phyloP scores from a whole-genome alignment of 2,888 invertebrate species.

The Helleia helle region DNA sequence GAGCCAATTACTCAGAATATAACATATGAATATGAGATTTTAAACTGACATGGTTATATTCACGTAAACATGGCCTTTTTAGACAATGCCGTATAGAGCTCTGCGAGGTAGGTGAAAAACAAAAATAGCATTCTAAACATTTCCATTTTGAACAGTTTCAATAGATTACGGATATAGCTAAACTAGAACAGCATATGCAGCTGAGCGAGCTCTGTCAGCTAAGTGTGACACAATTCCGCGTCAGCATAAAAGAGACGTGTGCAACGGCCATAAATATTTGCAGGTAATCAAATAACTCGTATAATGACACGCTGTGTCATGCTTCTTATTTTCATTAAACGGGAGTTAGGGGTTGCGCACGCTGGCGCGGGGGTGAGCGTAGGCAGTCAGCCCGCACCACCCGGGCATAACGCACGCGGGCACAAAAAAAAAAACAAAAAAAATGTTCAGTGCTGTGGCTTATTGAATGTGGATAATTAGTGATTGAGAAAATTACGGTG shows the following conservation, averaged over 20 bases:
- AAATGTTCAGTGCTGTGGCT: conserved; percentile 1
- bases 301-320: not conserved
- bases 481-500: conserved; percentile 10
- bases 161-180: too few species aligned
- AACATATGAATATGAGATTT: too few species aligned
- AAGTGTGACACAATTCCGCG: not conserved
- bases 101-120: too few species aligned
- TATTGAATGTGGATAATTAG: conserved; percentile 7
- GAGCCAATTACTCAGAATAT: too few species aligned
- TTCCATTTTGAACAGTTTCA: too few species aligned
- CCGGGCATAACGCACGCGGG: conserved; percentile 30
- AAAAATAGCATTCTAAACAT: too few species aligned
- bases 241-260: not conserved
- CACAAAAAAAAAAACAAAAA: not conserved
- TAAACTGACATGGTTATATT: too few species aligned
- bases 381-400: conserved; percentile 44
- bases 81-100: too few species aligned
- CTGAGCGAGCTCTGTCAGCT: too few species aligned
- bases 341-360: conserved; percentile 37
- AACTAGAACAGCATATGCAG: too few species aligned
- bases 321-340: conserved; percentile 5
- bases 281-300: conserved; percentile 3
- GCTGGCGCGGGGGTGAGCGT: conserved; percentile 30
- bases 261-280: not conserved
- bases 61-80: too few species aligned